Percentiles rank a stretch among this genome's conserved stretches.
Conservation (phyloP, 2,797 vertebrate species). For the Lepus townsendii region DNA sequence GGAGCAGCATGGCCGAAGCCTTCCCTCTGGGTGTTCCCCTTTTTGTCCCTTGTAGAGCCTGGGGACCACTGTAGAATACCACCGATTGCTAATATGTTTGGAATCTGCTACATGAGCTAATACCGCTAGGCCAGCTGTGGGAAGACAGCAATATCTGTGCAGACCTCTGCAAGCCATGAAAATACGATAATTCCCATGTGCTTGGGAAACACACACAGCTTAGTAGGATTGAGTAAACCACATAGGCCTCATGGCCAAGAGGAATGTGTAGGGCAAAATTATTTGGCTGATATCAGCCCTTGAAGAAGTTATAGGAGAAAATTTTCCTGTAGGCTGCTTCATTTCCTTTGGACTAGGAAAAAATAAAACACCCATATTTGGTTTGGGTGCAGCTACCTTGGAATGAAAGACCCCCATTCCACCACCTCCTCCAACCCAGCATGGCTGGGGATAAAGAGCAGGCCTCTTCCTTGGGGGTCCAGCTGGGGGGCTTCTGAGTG, state of each 20-base stretch:
- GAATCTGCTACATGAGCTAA: not conserved
- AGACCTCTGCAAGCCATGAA: not conserved
- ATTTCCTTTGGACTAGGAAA: not conserved
- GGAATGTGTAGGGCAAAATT: not conserved
- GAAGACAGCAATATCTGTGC: not conserved
- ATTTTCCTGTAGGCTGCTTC: not conserved
- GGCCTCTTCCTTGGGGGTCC: not conserved
- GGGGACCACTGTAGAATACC: not conserved
- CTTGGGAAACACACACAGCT: not conserved
- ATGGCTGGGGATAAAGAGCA: not conserved
- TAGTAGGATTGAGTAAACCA: not conserved
- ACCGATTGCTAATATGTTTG: not conserved
- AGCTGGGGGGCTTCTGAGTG: too few species aligned
- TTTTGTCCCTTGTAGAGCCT: not conserved
- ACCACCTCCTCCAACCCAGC: not conserved
- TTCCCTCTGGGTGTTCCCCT: not conserved
- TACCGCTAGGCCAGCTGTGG: not conserved
- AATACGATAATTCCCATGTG: not conserved
- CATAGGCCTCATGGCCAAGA: not conserved
- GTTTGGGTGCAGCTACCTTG: not conserved
- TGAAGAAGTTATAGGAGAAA: constrained; percentile 14
- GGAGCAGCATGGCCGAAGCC: not conserved
- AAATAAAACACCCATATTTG: not conserved
- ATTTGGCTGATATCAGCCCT: not conserved
- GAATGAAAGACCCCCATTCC: not conserved